Evolutionary conservation across 2,113 vertebrate species (phyloP).

Genomic region (Ranitomeya variabilis): DNA sequence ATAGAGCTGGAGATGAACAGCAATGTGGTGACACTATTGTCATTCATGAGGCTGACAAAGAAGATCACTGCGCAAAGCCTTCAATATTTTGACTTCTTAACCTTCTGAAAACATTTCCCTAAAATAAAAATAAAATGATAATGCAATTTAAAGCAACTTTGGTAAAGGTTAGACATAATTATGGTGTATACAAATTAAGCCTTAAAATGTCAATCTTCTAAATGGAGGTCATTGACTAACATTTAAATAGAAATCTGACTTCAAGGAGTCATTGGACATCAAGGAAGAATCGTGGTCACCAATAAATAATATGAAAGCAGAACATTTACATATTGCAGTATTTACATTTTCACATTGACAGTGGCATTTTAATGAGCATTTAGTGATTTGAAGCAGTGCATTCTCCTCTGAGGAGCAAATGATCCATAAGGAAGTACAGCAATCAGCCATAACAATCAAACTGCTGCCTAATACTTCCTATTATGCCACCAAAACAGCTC

Average conservation of each 20-base stretch:
- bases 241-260: slow-evolving; percentile 32
- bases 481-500: too few species aligned
- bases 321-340: neutral
- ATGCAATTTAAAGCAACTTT: slow-evolving; percentile 24
- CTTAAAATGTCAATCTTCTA: slow-evolving; percentile 4
- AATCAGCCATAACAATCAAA: too few species aligned
- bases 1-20: slow-evolving; percentile 10
- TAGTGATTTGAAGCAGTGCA: neutral
- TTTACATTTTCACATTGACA: neutral
- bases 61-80: neutral
- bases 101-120: slow-evolving; percentile 33
- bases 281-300: neutral
- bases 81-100: slow-evolving; percentile 42
- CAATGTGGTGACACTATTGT: slow-evolving; percentile 13
- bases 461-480: too few species aligned
- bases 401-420: neutral
- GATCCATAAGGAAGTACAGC: neutral
- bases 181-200: slow-evolving; percentile 6
- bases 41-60: slow-evolving; percentile 28
- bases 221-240: slow-evolving; percentile 43
- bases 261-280: neutral
- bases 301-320: neutral
- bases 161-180: slow-evolving; percentile 47
- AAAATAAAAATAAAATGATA: slow-evolving; percentile 19
- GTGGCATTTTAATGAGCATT: neutral